Percentiles rank a stretch among this genome's conserved stretches.
These are phyloP conservation scores for Lysiphlebus fabarum DNA, from an alignment of 1,140 invertebrate species.

Conservation along the genomic window DNA sequence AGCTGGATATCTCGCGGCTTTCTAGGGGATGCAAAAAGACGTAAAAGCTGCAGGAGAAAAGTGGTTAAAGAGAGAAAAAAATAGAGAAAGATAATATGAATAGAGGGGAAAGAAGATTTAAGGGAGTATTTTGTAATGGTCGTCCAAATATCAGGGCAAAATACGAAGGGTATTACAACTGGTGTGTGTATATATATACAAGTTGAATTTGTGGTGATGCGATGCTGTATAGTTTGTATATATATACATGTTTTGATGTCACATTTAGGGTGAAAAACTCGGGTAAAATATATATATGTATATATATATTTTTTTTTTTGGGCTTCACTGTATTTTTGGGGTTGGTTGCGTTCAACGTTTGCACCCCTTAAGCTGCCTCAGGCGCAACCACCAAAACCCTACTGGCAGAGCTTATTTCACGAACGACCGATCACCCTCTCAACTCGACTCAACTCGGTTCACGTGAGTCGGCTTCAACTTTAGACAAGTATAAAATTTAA, in stretches of 20 bases:
- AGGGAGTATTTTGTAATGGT: no score
- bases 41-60: conserved; percentile 26
- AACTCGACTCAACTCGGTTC: conserved; percentile 1
- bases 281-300: no score
- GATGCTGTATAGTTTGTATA: no score
- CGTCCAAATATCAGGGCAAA: no score
- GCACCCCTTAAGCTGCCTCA: conserved; percentile 44
- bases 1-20: conserved; percentile 44
- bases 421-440: conserved; percentile 50
- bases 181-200: not conserved
- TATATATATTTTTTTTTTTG: conserved; percentile 7
- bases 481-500: not conserved
- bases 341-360: conserved; percentile 36
- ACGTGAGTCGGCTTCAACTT: conserved; percentile 7
- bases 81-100: not conserved
- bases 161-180: conserved; percentile 6
- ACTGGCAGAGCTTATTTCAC: conserved; percentile 53
- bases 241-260: not conserved
- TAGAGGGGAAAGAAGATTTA: no score
- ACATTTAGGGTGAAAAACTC: not conserved
- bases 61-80: conserved; percentile 29
- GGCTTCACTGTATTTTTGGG: conserved; percentile 3
- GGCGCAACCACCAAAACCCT: conserved; percentile 52
- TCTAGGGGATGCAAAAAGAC: conserved; percentile 28
- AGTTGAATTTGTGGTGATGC: no score